Conservation (phyloP, 35 echinoderm and acorn worm species). For the Apostichopus californicus region DNA sequence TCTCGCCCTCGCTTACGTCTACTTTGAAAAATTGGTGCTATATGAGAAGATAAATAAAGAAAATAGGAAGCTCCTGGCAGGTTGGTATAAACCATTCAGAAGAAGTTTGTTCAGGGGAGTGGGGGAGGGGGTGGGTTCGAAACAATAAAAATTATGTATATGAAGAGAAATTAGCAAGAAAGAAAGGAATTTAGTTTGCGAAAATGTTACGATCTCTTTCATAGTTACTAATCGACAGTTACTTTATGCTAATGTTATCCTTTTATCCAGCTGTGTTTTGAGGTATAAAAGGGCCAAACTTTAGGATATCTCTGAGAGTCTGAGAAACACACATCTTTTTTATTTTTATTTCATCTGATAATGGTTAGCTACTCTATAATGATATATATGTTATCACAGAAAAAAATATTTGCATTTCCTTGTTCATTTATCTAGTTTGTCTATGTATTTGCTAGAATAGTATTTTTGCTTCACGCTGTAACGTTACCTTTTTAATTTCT, state of each 20-base stretch:
- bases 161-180: neutral
- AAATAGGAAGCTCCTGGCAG: conserved; percentile 94
- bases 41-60: conserved; percentile 91
- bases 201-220: too few species aligned
- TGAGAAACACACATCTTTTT: neutral
- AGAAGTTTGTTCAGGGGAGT: neutral
- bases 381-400: too few species aligned
- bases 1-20: conserved; percentile 77
- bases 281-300: too few species aligned
- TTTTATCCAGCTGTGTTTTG: too few species aligned
- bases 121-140: neutral
- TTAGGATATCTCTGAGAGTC: neutral
- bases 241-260: neutral
- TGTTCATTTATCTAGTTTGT: too few species aligned
- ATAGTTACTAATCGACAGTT: neutral
- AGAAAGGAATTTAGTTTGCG: neutral
- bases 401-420: too few species aligned
- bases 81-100: conserved; percentile 31
- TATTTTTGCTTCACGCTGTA: too few species aligned
- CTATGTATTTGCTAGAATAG: too few species aligned
- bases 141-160: neutral
- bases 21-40: conserved; percentile 95
- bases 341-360: too few species aligned
- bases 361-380: too few species aligned
- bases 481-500: too few species aligned